Conservation (phyloP, 2,113 vertebrate species). For the Serilophus lunatus region DNA sequence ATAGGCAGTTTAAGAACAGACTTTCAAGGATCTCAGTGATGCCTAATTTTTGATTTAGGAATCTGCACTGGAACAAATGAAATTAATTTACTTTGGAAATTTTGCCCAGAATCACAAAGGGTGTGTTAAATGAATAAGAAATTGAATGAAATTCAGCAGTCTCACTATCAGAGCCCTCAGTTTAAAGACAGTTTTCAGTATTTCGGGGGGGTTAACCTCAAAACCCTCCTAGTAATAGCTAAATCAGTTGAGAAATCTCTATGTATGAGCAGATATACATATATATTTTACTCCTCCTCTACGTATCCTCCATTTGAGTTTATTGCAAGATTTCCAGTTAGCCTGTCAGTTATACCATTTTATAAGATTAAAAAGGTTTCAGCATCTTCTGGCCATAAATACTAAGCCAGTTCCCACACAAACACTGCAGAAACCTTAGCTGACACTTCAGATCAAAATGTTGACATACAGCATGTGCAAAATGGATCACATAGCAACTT, state of each 20-base stretch:
- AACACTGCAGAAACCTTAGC: neutral
- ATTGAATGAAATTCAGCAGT: neutral
- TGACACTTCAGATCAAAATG: neutral
- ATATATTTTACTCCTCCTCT: neutral
- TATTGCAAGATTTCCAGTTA: neutral
- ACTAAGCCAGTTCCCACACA: neutral
- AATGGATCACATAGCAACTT: neutral
- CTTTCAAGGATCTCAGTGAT: neutral
- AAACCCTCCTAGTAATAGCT: neutral
- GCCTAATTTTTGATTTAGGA: neutral
- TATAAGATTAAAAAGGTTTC: neutral
- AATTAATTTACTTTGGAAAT: neutral
- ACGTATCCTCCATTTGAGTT: neutral
- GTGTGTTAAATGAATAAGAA: neutral
- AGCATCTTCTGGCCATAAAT: neutral
- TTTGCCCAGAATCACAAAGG: neutral
- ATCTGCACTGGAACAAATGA: neutral
- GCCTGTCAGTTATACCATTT: neutral
- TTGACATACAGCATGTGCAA: fast-evolving
- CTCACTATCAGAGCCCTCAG: neutral
- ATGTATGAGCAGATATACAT: neutral
- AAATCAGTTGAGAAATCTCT: neutral
- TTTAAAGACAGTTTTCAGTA: neutral
- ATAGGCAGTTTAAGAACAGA: neutral
- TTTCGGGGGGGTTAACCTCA: neutral